These are phyloP conservation scores for Alligator sinensis DNA, from an alignment of 2,113 vertebrate genomes.

Conservation along the genomic window DNA sequence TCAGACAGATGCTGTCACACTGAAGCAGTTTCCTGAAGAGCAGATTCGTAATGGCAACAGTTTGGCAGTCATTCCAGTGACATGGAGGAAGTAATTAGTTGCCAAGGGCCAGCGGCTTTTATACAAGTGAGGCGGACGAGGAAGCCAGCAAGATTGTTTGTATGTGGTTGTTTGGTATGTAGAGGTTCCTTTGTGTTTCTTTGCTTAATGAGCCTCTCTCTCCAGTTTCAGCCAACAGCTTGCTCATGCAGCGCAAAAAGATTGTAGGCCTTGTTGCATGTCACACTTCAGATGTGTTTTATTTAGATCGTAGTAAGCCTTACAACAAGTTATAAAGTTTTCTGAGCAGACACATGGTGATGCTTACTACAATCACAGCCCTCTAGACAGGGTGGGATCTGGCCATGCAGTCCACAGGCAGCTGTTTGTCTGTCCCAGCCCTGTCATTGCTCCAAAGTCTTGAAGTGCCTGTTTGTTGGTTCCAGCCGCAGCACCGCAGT, in stretches of 20 bases:
- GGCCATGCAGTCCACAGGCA: no score
- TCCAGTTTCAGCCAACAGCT: rapidly evolving
- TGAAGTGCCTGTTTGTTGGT: no score
- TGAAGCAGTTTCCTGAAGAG: neutral
- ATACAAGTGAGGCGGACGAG: neutral
- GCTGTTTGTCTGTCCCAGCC: no score
- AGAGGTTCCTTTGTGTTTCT: neutral
- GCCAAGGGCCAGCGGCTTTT: neutral
- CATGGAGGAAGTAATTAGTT: neutral
- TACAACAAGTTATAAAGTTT: no score
- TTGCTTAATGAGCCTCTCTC: neutral
- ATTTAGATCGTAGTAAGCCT: no score
- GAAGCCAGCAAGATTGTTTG: neutral
- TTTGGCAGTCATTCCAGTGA: rapidly evolving
- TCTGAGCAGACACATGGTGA: no score
- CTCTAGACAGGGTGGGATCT: no score
- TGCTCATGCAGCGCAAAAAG: neutral
- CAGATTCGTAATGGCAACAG: rapidly evolving
- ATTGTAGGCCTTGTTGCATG: no score
- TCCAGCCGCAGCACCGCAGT: no score
- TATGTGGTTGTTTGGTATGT: rapidly evolving
- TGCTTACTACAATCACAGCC: no score
- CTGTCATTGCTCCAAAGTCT: no score
- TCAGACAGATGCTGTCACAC: neutral
- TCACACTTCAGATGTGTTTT: no score